phyloP scores from a whole-genome alignment of 2,797 vertebrate genomes.

The Kryptolebias ocellatus region DNA sequence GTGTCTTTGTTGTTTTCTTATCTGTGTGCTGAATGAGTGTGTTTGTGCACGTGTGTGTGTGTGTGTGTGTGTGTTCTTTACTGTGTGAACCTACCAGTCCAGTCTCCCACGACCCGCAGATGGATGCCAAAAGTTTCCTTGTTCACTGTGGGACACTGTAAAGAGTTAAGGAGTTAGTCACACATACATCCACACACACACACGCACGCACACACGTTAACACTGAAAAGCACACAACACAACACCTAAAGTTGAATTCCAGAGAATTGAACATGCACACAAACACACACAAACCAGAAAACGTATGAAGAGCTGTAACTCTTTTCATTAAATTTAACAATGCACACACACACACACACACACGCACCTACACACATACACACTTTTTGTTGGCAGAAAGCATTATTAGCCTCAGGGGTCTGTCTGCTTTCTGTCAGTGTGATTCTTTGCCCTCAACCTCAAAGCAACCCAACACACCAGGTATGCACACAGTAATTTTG shows the following conservation, averaged over 20 bases:
- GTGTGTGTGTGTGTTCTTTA: constrained; percentile 8
- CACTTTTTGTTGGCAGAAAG: constrained; percentile 72
- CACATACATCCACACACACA: constrained; percentile 19
- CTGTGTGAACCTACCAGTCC: constrained; percentile 88
- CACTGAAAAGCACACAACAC: neutral
- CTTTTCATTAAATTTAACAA: constrained; percentile 51
- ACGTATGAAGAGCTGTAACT: constrained; percentile 24
- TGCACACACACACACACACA: constrained; percentile 20
- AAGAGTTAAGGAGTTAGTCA: constrained; percentile 78
- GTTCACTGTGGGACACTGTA: constrained; percentile 92
- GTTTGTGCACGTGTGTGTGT: constrained; percentile 28
- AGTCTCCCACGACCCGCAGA: constrained; percentile 95
- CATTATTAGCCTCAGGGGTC: constrained; percentile 72
- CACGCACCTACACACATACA: constrained; percentile 1
- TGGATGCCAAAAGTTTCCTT: constrained; percentile 94
- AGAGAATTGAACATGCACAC: constrained; percentile 17
- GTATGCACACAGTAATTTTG: constrained; percentile 27
- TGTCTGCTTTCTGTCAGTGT: constrained; percentile 75
- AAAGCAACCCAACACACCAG: constrained; percentile 58
- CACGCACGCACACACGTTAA: constrained; percentile 3
- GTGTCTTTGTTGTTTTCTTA: constrained; percentile 6
- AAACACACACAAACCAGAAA: constrained; percentile 22
- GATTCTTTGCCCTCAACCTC: constrained; percentile 64
- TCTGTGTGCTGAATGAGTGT: constrained; percentile 26
- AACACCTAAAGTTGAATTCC: neutral